Evolutionary conservation across 2,888 invertebrate genomes (phyloP), one percentile per base, ranked within the genome.

Genomic region (Drosophila affinis): DNA sequence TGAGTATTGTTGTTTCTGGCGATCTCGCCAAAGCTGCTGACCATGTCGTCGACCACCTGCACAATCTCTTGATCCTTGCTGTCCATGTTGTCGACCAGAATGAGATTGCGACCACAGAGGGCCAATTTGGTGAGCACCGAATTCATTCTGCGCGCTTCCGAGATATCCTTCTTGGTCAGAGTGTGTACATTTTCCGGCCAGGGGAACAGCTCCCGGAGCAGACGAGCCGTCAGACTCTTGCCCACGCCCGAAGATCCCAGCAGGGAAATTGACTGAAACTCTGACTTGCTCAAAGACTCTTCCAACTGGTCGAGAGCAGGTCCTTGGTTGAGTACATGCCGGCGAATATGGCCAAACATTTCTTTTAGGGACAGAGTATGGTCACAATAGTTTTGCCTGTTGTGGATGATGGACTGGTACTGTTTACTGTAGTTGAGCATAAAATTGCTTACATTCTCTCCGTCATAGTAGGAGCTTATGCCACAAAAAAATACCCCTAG

Each of bases 171-270:
- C 91, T 91, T 91, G 3, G 79, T 76, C 24, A 87, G 82, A 0
- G 68, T 67, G 6, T 91, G 82, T 0, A 87, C 79, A 68, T 92
- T 92, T 34, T 91, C 90, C 0, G 64, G 55, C 92, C 92, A 92
- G 0, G 90, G 91, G 73, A 88, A 92, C 27, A 77, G 32, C 2
- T 89, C 60, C 3, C 63, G 61, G 5, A 92, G 57, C 12, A 87
- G 59, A 9, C 78, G 83, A 3, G 82, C 70, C 3, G 90, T 89
- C 17, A 89, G 68, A 10, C 84, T 90, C 72, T 92, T 92, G 3
- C 92, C 92, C 2, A 92, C 79, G 7, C 91, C 91, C 0, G 88
- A 78, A 14, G 88, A 71, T 0, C 91, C 91, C 2, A 88, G 81
- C 18, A 91, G 9, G 0, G 86, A 91, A 39, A 91, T 81, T 0